Evolutionary conservation across 2,797 vertebrate species (phyloP), one percentile per base, ranked within the genome.

Genomic region (Bovichtus variegatus): DNA sequence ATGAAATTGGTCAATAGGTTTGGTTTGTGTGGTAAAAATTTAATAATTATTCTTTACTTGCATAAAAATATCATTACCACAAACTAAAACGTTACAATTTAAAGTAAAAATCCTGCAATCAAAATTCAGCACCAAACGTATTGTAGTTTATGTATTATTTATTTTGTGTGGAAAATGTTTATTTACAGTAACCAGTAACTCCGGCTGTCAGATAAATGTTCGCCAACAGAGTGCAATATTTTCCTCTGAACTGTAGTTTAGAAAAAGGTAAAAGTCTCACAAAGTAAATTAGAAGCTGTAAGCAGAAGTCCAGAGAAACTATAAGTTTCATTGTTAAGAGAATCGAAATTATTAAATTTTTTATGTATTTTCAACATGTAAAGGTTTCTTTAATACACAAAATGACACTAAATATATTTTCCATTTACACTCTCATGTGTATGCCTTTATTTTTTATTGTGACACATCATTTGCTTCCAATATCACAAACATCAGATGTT

Each of bases 361-460:
- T 19, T 5, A n/a, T n/a, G n/a, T n/a, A 23, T 68, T 64, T 76
- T 4, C 10, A 57, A 16, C 11, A 15, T 57, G 1, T 25, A 16
- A 41, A 41, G 2, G 38, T 47, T 67, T 43, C 5, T 73, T 63
- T 40, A 1, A 63, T 19, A 74, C 34, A 70, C 15, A 27, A 58
- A 5, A 0, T 0, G 6, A 66, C 29, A 68, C 23, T 29, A 40
- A 43, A 18, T 11, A 74, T 4, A 0, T 58, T 47, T 2, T 27
- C 0, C 2, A 18, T 47, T 71, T 49, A 34, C 15, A 23, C 16
- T n/a, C n/a, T n/a, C n/a, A 3, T 3, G 6, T 40, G 0, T 6
- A 21, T 9, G 4, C 1, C 1, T 1, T 47, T 21, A 21, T 43
- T 54, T 11, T 76, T 79, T 59, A 79, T 83, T 75, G 21, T 67